These are phyloP conservation scores for Hemibagrus wyckioides DNA, from an alignment of 2,113 vertebrate genomes.

Conservation along the genomic window DNA sequence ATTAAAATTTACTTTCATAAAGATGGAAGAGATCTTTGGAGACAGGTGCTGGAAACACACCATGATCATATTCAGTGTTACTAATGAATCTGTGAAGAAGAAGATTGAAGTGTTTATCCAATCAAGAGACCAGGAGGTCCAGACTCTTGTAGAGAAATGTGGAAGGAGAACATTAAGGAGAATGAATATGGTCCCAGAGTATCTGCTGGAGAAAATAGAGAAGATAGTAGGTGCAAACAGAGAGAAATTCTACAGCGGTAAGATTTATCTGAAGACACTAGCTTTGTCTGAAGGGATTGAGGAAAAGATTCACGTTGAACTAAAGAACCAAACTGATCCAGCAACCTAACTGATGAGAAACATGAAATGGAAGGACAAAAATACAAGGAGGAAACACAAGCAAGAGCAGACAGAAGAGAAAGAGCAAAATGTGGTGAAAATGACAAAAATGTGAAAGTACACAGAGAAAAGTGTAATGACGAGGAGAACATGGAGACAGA, in stretches of 20 bases:
- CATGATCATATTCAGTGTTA: no score
- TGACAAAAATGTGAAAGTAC: no score
- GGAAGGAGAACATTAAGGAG: neutral
- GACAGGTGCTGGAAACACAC: no score
- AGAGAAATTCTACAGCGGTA: neutral
- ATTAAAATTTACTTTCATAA: neutral
- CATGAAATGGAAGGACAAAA: neutral
- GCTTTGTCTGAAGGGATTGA: neutral
- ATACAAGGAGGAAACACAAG: neutral
- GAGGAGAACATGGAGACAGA: neutral
- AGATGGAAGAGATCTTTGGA: neutral
- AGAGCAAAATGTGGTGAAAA: no score
- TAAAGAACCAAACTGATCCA: neutral
- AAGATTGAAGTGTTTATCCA: no score
- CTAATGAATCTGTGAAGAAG: no score
- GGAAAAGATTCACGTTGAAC: no score
- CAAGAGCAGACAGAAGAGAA: neutral
- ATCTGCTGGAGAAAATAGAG: no score
- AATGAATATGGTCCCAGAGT: no score
- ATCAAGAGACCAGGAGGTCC: no score
- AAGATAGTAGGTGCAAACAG: neutral
- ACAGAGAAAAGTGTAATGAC: no score
- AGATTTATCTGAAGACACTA: neutral
- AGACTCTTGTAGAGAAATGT: conserved; percentile 25
- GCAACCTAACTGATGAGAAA: neutral